Evolutionary conservation across 2,797 vertebrate genomes (phyloP).

Genomic region (Poecilia picta): DNA sequence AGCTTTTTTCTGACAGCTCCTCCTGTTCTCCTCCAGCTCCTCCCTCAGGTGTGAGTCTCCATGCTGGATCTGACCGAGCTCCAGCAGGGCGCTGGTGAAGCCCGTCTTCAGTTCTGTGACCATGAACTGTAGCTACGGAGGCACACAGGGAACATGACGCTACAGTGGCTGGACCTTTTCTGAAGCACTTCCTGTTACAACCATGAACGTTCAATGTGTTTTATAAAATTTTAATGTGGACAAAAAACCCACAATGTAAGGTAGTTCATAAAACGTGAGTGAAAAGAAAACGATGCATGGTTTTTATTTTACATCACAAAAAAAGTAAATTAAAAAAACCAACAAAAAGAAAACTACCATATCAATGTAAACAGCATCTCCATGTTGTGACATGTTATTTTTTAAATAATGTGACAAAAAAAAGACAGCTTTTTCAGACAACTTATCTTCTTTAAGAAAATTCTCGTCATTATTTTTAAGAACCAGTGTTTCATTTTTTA

Average conservation of each 20-base stretch:
- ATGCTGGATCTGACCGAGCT: slow-evolving; percentile 82
- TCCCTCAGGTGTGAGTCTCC: slow-evolving; percentile 78
- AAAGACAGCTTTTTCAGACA: too few relatives aligned
- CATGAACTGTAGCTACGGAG: slow-evolving; percentile 77
- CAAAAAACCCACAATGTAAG: too few relatives aligned
- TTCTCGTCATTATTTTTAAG: too few relatives aligned
- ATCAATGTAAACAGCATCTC: neutral
- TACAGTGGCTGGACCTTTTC: neutral
- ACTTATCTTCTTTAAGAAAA: too few relatives aligned
- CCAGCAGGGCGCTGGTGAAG: slow-evolving; percentile 77
- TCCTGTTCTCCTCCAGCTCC: slow-evolving; percentile 79
- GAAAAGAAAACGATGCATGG: neutral
- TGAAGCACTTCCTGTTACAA: neutral
- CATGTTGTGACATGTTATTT: neutral
- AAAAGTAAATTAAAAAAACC: neutral
- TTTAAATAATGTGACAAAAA: too few relatives aligned
- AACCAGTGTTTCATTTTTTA: too few relatives aligned
- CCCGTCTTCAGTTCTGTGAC: slow-evolving; percentile 82
- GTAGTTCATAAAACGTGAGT: neutral
- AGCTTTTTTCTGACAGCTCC: slow-evolving; percentile 79
- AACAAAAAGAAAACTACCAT: neutral
- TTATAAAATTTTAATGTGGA: neutral
- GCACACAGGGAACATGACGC: neutral
- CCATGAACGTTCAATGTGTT: neutral
- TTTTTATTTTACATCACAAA: neutral